Conservation (phyloP, 2,888 invertebrate genomes). For the Andrena flavipes region DNA sequence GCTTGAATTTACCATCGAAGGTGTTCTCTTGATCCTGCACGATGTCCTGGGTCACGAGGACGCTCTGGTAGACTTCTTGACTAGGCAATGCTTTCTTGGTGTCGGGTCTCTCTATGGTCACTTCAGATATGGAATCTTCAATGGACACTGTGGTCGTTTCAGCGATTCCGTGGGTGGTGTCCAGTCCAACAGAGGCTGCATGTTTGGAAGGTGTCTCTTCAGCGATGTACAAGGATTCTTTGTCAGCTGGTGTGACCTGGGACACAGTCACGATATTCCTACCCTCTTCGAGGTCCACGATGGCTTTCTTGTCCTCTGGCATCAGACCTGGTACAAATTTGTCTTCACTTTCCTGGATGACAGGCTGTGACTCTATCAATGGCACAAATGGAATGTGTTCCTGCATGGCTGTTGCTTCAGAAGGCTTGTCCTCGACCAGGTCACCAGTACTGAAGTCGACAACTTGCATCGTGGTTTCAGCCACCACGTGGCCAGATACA, state of each 20-base stretch:
- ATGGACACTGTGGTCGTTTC: constrained; percentile 83
- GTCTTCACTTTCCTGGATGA: constrained; percentile 86
- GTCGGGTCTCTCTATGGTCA: constrained; percentile 68
- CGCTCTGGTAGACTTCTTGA: constrained; percentile 75
- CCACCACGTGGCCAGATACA: constrained; percentile 75
- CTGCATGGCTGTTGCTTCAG: constrained; percentile 76
- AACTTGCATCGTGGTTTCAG: constrained; percentile 81
- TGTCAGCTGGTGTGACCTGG: constrained; percentile 85
- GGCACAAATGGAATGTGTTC: constrained; percentile 84
- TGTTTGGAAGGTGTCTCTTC: constrained; percentile 72
- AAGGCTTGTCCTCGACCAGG: constrained; percentile 76
- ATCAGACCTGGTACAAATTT: constrained; percentile 78
- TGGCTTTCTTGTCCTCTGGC: constrained; percentile 84
- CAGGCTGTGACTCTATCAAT: constrained; percentile 85
- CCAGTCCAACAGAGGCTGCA: constrained; percentile 71
- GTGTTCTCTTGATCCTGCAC: constrained; percentile 79
- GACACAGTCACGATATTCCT: constrained; percentile 85
- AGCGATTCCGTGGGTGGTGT: constrained; percentile 82
- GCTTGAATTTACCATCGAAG: constrained; percentile 82
- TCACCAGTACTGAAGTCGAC: constrained; percentile 81
- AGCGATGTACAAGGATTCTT: constrained; percentile 81
- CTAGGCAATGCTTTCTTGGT: constrained; percentile 64
- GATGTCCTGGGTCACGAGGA: constrained; percentile 79
- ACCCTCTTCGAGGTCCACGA: constrained; percentile 86
- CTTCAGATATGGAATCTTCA: constrained; percentile 76